Conservation (phyloP, 64 coral and sea anemone genomes). For the Anthopleura sola region DNA sequence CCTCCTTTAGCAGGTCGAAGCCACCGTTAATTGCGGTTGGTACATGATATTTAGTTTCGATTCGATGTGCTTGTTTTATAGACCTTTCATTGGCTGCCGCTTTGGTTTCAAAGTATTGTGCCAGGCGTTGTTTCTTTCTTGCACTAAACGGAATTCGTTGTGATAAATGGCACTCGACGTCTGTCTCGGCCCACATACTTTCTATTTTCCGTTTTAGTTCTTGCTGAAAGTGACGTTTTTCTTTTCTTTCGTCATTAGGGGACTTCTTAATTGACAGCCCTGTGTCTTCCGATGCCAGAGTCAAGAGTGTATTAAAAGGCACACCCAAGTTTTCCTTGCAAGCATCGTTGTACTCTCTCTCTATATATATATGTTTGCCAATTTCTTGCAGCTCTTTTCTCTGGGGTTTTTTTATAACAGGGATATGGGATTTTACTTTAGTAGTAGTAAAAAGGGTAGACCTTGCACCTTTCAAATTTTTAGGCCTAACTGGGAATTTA, state of each 20-base stretch:
- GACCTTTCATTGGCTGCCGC: not conserved
- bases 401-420: not conserved
- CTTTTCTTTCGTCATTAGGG: not conserved
- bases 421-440: no score
- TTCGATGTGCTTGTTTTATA: not conserved
- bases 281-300: not conserved
- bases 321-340: conserved; percentile 12
- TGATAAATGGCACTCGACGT: not conserved
- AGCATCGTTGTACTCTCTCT: conserved; percentile 2
- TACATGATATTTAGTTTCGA: not conserved
- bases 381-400: not conserved
- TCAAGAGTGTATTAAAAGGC: conserved; percentile 2
- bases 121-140: not conserved
- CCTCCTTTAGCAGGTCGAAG: not conserved
- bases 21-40: not conserved
- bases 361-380: not conserved
- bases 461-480: not conserved
- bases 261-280: not conserved
- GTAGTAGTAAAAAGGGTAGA: no score
- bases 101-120: not conserved
- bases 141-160: not conserved
- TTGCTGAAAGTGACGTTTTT: not conserved
- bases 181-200: not conserved
- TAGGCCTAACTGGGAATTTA: conserved; percentile 6
- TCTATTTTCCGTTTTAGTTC: not conserved